These are phyloP conservation scores for Lumbricus terrestris DNA, from an alignment of 2,888 invertebrate species.

Conservation along the genomic window DNA sequence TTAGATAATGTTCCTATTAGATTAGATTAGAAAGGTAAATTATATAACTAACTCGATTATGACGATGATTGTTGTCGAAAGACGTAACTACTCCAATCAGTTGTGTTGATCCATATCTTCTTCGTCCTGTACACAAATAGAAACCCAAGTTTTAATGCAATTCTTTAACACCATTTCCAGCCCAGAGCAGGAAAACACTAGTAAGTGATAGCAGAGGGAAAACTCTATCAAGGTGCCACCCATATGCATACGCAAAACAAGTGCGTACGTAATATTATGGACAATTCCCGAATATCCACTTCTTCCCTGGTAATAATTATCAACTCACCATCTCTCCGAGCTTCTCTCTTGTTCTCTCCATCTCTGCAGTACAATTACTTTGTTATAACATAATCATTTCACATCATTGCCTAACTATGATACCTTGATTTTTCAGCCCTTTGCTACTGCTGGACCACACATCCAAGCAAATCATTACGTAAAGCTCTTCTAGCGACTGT, in stretches of 20 bases:
- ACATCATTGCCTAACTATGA: too few relatives aligned
- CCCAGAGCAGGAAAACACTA: neutral
- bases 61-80: neutral
- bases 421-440: too few relatives aligned
- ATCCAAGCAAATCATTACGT: too few relatives aligned
- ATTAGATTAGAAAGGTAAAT: neutral
- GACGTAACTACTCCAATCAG: neutral
- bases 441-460: too few relatives aligned
- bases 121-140: neutral
- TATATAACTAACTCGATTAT: neutral
- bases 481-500: too few relatives aligned
- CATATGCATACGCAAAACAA: too few relatives aligned
- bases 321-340: neutral
- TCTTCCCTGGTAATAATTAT: neutral
- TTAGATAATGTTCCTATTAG: too few relatives aligned
- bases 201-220: neutral
- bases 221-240: neutral
- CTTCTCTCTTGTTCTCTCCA: neutral
- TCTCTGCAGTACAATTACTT: neutral
- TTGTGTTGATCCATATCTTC: neutral
- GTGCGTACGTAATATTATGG: too few relatives aligned
- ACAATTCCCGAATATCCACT: too few relatives aligned
- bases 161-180: neutral
- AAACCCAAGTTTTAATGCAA: neutral
- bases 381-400: too few relatives aligned